phyloP scores from a whole-genome alignment of 2,888 invertebrate species.

The Meandrusa payeni region DNA sequence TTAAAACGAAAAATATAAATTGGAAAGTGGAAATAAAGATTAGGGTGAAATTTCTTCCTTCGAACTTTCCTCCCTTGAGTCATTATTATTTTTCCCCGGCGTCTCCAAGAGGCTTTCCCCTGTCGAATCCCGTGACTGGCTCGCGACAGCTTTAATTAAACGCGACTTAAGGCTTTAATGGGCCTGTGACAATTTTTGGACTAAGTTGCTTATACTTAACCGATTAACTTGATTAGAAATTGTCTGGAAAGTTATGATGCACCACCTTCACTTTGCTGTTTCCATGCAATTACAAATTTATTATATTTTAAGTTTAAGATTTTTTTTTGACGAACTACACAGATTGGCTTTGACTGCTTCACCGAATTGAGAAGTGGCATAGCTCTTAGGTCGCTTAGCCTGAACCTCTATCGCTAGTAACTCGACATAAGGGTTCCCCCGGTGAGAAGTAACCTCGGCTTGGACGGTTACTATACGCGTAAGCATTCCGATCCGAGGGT shows the following conservation, averaged over 20 bases:
- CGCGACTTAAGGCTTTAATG: slow-evolving; percentile 64
- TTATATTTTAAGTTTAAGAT: not conserved
- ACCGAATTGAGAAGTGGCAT: no score
- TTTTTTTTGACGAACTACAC: no score
- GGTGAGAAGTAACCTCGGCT: no score
- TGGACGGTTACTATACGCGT: no score
- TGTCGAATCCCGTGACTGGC: slow-evolving; percentile 40
- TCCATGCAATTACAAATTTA: not conserved
- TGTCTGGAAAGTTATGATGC: slow-evolving; percentile 53
- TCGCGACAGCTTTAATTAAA: slow-evolving; percentile 61
- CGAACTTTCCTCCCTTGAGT: slow-evolving; percentile 31
- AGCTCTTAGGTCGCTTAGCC: no score
- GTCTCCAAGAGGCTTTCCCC: slow-evolving; percentile 34
- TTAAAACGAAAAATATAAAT: slow-evolving; percentile 18
- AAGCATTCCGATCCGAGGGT: no score
- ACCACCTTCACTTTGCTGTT: not conserved
- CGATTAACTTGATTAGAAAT: slow-evolving; percentile 48
- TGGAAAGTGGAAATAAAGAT: slow-evolving; percentile 28
- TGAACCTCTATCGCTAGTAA: no score
- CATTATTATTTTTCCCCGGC: slow-evolving; percentile 40
- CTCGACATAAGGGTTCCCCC: no score
- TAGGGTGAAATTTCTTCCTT: slow-evolving; percentile 31
- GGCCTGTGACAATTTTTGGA: slow-evolving; percentile 54
- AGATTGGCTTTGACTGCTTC: no score
- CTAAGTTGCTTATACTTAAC: slow-evolving; percentile 43